A percentile compares a stretch with the other conserved stretches of the same genome.
phyloP scores from a whole-genome alignment of 2,888 invertebrate genomes.

The Meliscaeva auricollis region DNA sequence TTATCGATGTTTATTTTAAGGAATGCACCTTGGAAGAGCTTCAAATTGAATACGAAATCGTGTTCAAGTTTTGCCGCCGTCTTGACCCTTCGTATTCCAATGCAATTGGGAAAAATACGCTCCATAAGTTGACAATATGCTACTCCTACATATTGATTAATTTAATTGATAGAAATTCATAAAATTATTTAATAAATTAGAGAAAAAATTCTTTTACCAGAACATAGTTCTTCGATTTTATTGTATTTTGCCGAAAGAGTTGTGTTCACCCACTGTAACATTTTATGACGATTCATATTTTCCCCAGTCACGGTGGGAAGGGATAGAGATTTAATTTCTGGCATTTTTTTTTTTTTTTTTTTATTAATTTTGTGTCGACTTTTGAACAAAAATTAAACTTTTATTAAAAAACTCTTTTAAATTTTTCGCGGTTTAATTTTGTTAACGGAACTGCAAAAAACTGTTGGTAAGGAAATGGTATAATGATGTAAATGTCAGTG shows the following conservation, averaged over 20 bases:
- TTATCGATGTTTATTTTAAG: constrained; percentile 98
- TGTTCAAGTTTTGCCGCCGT: constrained; percentile 98
- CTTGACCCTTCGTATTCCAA: constrained; percentile 96
- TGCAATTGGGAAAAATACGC: constrained; percentile 95
- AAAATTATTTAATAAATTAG: neutral
- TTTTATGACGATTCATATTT: constrained; percentile 99
- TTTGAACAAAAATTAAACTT: neutral
- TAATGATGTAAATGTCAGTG: constrained; percentile 33
- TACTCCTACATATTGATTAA: constrained; percentile 87
- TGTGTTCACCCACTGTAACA: constrained; percentile 99
- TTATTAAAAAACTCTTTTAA: neutral
- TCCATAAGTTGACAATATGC: constrained; percentile 99
- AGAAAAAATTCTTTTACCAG: constrained; percentile 85
- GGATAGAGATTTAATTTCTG: constrained; percentile 49
- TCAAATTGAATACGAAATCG: constrained; percentile 99
- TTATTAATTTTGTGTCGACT: neutral
- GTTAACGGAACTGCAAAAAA: constrained; percentile 47
- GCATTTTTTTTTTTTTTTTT: constrained; percentile 42
- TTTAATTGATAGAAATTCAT: neutral
- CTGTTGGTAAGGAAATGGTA: constrained; percentile 24
- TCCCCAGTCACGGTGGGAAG: constrained; percentile 30
- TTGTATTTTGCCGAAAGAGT: constrained; percentile 94
- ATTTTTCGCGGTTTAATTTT: constrained; percentile 47
- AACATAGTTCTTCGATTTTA: constrained; percentile 99
- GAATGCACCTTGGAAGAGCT: constrained; percentile 97